A percentile compares a stretch with the other conserved stretches of the same genome.
Evolutionary conservation across 2,797 vertebrate species (phyloP).

Genomic region (Sebastes jordani): DNA sequence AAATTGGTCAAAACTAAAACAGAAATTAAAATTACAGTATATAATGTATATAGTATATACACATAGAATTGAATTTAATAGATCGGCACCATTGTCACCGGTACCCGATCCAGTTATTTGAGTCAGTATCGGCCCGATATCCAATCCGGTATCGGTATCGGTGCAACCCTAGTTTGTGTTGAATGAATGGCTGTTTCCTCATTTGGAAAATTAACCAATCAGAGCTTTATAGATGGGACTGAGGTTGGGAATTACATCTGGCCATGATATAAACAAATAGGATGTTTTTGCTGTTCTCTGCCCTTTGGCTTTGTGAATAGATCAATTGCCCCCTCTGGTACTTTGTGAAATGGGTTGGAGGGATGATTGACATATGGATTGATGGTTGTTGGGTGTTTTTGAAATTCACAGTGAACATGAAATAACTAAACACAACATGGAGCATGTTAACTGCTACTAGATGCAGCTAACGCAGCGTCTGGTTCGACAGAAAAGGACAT

Average conservation of each 20-base stretch:
- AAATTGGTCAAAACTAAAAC: no score
- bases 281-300: not conserved
- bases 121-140: rapidly evolving
- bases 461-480: not conserved
- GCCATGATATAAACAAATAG: not conserved
- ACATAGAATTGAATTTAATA: no score
- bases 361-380: no score
- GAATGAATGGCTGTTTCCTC: not conserved
- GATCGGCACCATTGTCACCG: no score
- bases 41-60: no score
- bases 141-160: no score
- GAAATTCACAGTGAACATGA: not conserved
- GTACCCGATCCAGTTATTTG: no score
- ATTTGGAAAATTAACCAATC: not conserved
- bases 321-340: not conserved
- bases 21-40: no score
- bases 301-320: not conserved
- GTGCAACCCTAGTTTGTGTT: not conserved
- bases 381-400: no score
- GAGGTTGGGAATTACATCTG: not conserved
- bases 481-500: not conserved
- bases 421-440: not conserved
- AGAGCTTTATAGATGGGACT: not conserved
- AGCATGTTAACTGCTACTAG: not conserved
- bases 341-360: no score